These are phyloP conservation scores for Rhorus exstirpatorius DNA, from an alignment of 2,888 invertebrate species.

Conservation along the genomic window DNA sequence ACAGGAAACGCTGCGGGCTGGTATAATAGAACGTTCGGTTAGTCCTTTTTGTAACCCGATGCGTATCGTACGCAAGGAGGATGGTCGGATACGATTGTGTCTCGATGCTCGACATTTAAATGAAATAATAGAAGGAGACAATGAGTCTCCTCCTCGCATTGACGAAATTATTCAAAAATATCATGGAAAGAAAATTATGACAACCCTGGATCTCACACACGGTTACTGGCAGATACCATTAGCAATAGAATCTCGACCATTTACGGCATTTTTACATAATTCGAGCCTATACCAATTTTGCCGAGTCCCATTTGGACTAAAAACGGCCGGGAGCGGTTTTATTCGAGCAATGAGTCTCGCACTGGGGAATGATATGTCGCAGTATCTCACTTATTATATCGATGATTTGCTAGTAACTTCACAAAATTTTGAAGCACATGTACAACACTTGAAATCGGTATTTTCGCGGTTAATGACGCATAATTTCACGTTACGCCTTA, in stretches of 20 bases:
- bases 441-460: no score
- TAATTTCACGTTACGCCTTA: no score
- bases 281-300: slow-evolving; percentile 72
- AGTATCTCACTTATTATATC: slow-evolving; percentile 74
- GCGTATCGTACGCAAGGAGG: slow-evolving; percentile 76
- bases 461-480: no score
- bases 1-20: slow-evolving; percentile 73
- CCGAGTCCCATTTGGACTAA: slow-evolving; percentile 62
- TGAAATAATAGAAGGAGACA: slow-evolving; percentile 66
- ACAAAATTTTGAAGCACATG: no score
- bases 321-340: slow-evolving; percentile 51
- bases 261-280: slow-evolving; percentile 69
- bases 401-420: no score
- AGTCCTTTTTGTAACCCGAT: slow-evolving; percentile 78
- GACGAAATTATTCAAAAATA: slow-evolving; percentile 71
- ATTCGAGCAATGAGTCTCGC: slow-evolving; percentile 67
- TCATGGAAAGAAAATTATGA: slow-evolving; percentile 47
- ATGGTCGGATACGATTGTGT: slow-evolving; percentile 75
- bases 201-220: slow-evolving; percentile 69
- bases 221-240: slow-evolving; percentile 75
- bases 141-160: slow-evolving; percentile 69
- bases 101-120: slow-evolving; percentile 76
- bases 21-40: slow-evolving; percentile 75
- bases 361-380: slow-evolving; percentile 73
- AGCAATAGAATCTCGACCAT: slow-evolving; percentile 50